Conservation (phyloP, 2,797 vertebrate species). For the Chrosomus eos region DNA sequence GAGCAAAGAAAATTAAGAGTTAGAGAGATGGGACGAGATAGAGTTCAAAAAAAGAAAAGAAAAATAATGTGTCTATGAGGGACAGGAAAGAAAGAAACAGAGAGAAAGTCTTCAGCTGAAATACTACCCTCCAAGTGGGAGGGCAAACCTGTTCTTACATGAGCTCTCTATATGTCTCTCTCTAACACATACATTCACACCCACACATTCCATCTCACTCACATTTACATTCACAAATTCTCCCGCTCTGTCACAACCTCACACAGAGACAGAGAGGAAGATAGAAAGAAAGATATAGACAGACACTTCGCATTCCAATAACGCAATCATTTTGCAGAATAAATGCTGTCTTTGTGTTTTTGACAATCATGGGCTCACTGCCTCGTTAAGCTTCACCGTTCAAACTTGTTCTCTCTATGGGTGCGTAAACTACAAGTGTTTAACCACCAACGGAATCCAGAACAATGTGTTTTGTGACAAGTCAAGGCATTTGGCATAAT, state of each 20-base stretch:
- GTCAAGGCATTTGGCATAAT: conserved; percentile 1
- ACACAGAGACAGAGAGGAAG: conserved; percentile 38
- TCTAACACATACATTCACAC: conserved; percentile 48
- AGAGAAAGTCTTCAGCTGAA: conserved; percentile 42
- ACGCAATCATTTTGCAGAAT: conserved; percentile 43
- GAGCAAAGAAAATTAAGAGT: not conserved
- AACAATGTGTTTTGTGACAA: conserved; percentile 35
- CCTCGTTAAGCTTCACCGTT: conserved; percentile 33
- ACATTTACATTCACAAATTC: conserved; percentile 47
- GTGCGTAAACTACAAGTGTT: conserved; percentile 15
- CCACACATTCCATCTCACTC: conserved; percentile 57
- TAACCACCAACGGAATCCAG: conserved; percentile 19
- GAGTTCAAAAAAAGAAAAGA: conserved; percentile 14
- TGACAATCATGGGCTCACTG: conserved; percentile 40
- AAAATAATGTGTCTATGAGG: conserved; percentile 47
- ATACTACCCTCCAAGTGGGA: conserved; percentile 51
- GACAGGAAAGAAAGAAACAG: conserved; percentile 44
- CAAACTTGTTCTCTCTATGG: conserved; percentile 66
- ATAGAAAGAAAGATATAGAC: conserved; percentile 34
- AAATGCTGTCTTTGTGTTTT: conserved; percentile 50
- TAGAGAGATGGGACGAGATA: conserved; percentile 49
- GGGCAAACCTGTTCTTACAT: conserved; percentile 63
- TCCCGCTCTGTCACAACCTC: conserved; percentile 21
- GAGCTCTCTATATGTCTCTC: conserved; percentile 59
- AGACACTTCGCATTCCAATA: conserved; percentile 49